Evolutionary conservation across 2,797 vertebrate genomes (phyloP), one percentile per base, ranked within the genome.

Genomic region (Chloroceryle inda): DNA sequence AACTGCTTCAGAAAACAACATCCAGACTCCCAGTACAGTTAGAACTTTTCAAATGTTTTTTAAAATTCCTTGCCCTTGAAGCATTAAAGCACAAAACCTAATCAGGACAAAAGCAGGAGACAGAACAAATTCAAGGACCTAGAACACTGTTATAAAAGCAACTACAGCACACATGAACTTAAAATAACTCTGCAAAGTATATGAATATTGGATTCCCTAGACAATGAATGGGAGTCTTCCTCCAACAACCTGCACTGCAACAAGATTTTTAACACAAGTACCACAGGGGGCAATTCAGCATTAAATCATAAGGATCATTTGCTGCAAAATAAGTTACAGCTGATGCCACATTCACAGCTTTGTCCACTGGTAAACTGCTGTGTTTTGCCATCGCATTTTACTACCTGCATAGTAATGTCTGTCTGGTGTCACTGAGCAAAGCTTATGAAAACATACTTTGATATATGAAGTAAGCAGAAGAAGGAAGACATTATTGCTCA

Each of bases 281-380:
- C 64, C 71, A 55, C 12, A 63, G 35, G 18, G 16, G 9, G 9
- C 4, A 66, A 74, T 42, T 87, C 63, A 63, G 44, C 47, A 84
- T 56, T 75, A 66, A 38, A 89, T 56, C 73, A 73, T 33, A 7
- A 88, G 21, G 33, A 66, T 61, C 19, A 45, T 66, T 61, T 73
- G 24, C 38, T 78, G 62, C 11, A 7, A 89, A 72, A 68, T 38
- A 94, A 88, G 81, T 58, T 50, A 59, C 16, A 75, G 66, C 5
- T 81, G 27, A 42, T 0, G 0, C 8, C 1, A 0, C 24, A 86
- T 63, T 59, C 52, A 35, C 13, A 89, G 31, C 38, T 67, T 78
- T 82, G 29, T 45, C 67, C 49, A 21, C 5, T 23, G 22, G 47
- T 31, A 81, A 83, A 66, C 17, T 0, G 0, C 63, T 0, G 0